Conservation (phyloP, 37 sponge, comb jelly and placozoan species). For the Petrosia ficiformis region DNA sequence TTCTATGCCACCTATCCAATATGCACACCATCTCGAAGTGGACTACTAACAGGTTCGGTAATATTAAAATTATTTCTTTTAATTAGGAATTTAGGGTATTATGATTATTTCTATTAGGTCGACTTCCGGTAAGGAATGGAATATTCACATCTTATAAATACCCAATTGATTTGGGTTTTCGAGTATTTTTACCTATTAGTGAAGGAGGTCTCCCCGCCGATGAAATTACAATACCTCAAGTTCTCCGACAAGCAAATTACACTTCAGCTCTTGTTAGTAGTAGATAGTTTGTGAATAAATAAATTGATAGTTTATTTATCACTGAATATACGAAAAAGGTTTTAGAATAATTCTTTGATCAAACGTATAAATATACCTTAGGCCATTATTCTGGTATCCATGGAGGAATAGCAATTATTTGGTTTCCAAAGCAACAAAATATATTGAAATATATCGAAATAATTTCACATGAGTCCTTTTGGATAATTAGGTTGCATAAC, state of each 20-base stretch:
- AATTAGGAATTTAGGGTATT: not conserved
- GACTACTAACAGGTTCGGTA: conserved; percentile 54
- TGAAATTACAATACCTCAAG: conserved; percentile 50
- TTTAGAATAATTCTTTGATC: no score
- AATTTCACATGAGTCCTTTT: no score
- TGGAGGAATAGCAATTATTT: no score
- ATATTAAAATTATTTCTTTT: no score
- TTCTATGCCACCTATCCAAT: conserved; percentile 65
- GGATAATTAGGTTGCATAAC: no score
- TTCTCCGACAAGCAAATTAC: conserved; percentile 50
- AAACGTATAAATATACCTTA: no score
- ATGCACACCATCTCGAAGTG: conserved; percentile 64
- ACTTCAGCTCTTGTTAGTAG: conserved; percentile 48
- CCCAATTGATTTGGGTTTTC: conserved; percentile 7
- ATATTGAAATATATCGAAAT: no score
- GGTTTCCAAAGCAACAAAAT: no score
- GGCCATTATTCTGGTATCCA: no score
- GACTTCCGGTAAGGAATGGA: conserved; percentile 50
- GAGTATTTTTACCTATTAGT: conserved; percentile 37
- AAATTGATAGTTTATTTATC: no score
- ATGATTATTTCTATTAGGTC: not conserved
- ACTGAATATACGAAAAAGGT: no score
- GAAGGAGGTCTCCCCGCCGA: conserved; percentile 50
- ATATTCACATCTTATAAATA: conserved; percentile 22
- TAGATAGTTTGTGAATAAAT: no score